Conservation (phyloP, 1,140 invertebrate species). For the Colletes latitarsis region DNA sequence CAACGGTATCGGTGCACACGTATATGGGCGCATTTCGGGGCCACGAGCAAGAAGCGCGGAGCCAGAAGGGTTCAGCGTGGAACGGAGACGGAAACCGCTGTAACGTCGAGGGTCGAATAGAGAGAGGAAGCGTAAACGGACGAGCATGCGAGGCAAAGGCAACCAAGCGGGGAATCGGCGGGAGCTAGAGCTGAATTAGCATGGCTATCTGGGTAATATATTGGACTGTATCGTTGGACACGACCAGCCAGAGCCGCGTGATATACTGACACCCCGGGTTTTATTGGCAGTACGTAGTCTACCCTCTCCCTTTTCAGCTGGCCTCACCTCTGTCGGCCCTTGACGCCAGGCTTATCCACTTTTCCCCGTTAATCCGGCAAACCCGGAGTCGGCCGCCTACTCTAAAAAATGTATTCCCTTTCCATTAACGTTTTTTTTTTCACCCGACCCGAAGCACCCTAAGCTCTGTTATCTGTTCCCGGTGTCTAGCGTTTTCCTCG, state of each 20-base stretch:
- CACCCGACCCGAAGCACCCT: not conserved
- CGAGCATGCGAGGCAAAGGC: slow-evolving; percentile 50
- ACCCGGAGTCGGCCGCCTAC: slow-evolving; percentile 30
- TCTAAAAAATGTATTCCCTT: slow-evolving; percentile 62
- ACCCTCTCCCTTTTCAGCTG: slow-evolving; percentile 31
- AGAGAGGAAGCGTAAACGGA: slow-evolving; percentile 32
- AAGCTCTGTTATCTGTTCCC: too few relatives aligned
- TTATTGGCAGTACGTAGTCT: slow-evolving; percentile 69
- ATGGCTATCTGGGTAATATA: slow-evolving; percentile 76
- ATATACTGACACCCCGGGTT: slow-evolving; percentile 65
- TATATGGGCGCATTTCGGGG: slow-evolving; percentile 1
- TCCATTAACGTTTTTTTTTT: slow-evolving; percentile 36
- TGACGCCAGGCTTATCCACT: slow-evolving; percentile 70
- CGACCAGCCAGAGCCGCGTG: slow-evolving; percentile 62
- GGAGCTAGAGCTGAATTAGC: slow-evolving; percentile 72
- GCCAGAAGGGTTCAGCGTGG: not conserved
- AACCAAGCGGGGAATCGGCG: slow-evolving; percentile 59
- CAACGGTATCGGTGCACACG: slow-evolving; percentile 3
- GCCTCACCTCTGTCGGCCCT: slow-evolving; percentile 49
- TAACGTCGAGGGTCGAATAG: not conserved
- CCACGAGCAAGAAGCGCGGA: slow-evolving; percentile 8
- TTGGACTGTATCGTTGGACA: slow-evolving; percentile 74
- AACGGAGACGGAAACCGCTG: not conserved
- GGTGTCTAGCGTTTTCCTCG: too few relatives aligned
- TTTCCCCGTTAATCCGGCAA: slow-evolving; percentile 67